phyloP scores from a whole-genome alignment of 2,797 vertebrate genomes.

The Numenius phaeopus region DNA sequence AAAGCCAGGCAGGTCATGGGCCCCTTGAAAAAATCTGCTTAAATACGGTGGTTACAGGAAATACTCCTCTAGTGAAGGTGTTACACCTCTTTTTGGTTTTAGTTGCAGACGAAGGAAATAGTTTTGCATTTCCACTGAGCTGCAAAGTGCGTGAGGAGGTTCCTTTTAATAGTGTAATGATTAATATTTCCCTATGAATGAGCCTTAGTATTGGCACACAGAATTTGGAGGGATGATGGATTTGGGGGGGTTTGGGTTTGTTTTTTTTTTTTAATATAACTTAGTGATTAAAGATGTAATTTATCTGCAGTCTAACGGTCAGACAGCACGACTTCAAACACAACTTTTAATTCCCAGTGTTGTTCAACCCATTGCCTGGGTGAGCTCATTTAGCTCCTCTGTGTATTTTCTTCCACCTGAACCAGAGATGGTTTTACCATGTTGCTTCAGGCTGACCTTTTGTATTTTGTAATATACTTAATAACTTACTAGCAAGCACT shows the following conservation, averaged over 20 bases:
- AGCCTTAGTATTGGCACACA: neutral
- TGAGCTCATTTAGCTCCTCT: neutral
- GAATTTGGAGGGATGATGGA: neutral
- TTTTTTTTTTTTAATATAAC: neutral
- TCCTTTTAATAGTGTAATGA: neutral
- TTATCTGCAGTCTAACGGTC: neutral
- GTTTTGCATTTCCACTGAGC: neutral
- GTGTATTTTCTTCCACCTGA: neutral
- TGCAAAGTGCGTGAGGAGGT: neutral
- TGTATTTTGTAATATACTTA: neutral
- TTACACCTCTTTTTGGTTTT: neutral
- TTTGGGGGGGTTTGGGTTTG: neutral
- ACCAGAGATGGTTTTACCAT: neutral
- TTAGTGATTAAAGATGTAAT: neutral
- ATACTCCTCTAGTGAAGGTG: neutral
- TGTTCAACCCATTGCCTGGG: neutral
- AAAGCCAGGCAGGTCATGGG: too few species aligned
- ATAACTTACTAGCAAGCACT: neutral
- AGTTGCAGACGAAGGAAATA: neutral
- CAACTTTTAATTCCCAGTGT: neutral
- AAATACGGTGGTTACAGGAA: too few species aligned
- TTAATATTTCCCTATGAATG: neutral
- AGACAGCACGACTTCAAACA: neutral
- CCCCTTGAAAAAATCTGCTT: neutral
- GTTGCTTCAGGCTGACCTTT: neutral